Base-by-base conservation (phyloP, 30 jellyfish, hydroid and myxozoan genomes). In the Pseudorhiza aurosa region DNA sequence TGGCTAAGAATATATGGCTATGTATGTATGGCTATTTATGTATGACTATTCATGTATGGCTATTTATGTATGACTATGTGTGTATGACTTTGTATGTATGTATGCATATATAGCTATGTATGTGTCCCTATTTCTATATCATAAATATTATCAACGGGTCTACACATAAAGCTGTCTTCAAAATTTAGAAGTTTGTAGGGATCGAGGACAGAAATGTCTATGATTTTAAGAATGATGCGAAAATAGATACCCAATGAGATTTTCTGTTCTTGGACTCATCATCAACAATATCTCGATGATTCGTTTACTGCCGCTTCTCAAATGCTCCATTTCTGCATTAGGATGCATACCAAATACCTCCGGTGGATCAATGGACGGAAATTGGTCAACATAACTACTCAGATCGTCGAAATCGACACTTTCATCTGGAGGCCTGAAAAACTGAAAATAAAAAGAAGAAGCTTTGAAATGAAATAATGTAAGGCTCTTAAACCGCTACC, bases 301-400 rank as follows among this genome's bases (percentile, higher is more conserved):
- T 30, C 58, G 62, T 68, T 43, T 73, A 55, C 92, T 77, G 59
- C 87, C 76, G 37, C 58, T 57, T 32, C 47, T 69, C 58, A 57
- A 44, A 46, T 71, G 76, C 35, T 77, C 96, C 18, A 53, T 24
- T 42, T 73, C 84, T 8, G 88, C 92, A 29, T 87, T 71, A 15
- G 69, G 77, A 24, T 87, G 87, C 96, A 87, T 87, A 1, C 96
- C 96, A 67, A 87, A 87, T 10, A 87, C 39, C 59, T 87, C 91
- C 3, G 96, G 93, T 4, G 83, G 72, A 29, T 87, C 96, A 15
- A 67, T 45, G 12, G 85, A 46, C 5, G 96, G 93, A 26, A 87
- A 78, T 14, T 32, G 17, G 1, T 77, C 96, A 25, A 87, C 76
- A 44, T 51, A 36, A 62, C 72, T 56, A 10, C 30, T 21, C 1